Conservation (phyloP, 2,888 invertebrate genomes). For the Tipula helvola region DNA sequence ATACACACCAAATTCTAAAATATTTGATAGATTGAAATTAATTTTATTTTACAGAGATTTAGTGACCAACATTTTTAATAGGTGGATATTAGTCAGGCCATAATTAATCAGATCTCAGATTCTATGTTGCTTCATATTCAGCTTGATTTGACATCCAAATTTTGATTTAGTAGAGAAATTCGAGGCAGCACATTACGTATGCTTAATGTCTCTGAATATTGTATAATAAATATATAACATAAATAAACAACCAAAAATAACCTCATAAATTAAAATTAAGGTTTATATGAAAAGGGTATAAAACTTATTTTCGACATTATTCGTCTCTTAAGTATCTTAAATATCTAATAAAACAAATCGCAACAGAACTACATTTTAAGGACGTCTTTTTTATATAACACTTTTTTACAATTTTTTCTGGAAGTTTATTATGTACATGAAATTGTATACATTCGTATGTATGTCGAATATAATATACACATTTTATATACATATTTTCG, state of each 20-base stretch:
- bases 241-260: not conserved
- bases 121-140: no score
- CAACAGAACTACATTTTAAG: not conserved
- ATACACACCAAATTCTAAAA: no score
- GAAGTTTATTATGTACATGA: not conserved
- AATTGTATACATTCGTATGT: no score
- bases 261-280: not conserved
- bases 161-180: no score
- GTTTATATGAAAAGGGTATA: not conserved
- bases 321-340: not conserved
- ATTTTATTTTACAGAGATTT: no score
- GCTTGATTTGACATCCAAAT: no score
- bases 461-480: no score
- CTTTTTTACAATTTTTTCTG: not conserved
- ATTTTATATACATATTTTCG: not conserved
- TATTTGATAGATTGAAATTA: no score
- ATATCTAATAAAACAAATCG: not conserved
- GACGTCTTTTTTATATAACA: not conserved
- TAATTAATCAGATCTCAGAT: no score
- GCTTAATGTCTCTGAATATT: not conserved
- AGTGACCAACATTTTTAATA: no score
- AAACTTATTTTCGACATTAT: not conserved
- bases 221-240: not conserved
- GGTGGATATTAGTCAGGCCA: no score
- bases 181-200: not conserved